phyloP scores from a whole-genome alignment of 2,113 vertebrate genomes.

The Etia nguti region DNA sequence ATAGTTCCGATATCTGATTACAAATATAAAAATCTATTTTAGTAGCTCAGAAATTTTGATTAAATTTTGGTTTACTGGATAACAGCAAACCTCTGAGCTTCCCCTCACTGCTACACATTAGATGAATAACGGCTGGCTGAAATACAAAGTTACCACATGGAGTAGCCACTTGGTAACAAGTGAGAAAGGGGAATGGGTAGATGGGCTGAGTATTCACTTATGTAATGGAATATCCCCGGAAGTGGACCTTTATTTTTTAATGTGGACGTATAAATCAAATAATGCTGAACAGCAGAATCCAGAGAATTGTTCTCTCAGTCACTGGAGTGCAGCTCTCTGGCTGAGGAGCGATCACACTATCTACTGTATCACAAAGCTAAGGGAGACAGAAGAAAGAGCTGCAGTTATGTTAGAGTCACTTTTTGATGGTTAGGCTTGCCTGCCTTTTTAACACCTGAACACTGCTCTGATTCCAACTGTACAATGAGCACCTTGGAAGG shows the following conservation, averaged over 20 bases:
- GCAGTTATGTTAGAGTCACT: background rate
- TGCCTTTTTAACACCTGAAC: background rate
- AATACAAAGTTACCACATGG: background rate
- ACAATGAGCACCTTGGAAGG: background rate
- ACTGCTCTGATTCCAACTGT: background rate
- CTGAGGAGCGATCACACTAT: background rate
- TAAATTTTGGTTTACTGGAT: background rate
- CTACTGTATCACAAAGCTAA: background rate
- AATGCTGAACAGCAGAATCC: background rate
- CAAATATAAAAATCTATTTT: background rate
- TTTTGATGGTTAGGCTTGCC: background rate
- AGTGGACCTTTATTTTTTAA: slow-evolving; percentile 20
- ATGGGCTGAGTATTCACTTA: background rate
- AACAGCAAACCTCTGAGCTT: background rate
- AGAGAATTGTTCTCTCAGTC: background rate
- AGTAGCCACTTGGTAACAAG: background rate
- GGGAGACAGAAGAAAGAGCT: background rate
- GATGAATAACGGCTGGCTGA: background rate
- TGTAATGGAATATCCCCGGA: slow-evolving; percentile 18
- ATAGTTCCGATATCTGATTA: background rate
- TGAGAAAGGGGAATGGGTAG: background rate
- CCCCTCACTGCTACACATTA: background rate
- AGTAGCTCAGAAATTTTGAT: background rate
- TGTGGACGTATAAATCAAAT: slow-evolving; percentile 17
- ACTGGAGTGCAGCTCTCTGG: background rate